Conservation (phyloP, 2,797 vertebrate genomes). For the Phrynocephalus forsythii region DNA sequence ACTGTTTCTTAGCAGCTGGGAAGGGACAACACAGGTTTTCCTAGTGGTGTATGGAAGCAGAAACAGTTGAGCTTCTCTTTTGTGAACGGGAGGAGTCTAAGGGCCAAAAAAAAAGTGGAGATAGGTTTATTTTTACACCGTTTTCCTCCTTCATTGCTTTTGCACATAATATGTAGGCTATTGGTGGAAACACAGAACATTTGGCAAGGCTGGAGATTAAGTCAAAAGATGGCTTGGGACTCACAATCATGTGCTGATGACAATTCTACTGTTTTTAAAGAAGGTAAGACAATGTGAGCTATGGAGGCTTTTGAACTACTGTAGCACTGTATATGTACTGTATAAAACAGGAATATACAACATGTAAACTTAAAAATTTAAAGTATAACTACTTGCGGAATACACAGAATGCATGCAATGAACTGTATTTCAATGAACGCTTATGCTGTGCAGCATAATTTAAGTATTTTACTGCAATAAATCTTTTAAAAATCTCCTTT, state of each 20-base stretch:
- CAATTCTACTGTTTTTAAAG: conserved; percentile 54
- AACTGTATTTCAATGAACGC: neutral
- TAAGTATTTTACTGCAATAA: neutral
- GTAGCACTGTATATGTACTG: neutral
- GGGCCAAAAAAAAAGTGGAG: neutral
- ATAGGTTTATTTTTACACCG: conserved; percentile 20
- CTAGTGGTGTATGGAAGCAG: conserved; percentile 34
- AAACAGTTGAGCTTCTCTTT: conserved; percentile 33
- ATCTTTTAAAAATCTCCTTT: neutral
- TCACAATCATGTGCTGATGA: conserved; percentile 43
- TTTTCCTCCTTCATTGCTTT: conserved; percentile 31
- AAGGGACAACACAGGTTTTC: neutral
- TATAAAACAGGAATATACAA: neutral
- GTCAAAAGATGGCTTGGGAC: conserved; percentile 42
- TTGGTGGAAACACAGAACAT: neutral
- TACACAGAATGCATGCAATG: neutral
- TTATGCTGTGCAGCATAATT: neutral
- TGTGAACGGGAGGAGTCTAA: conserved; percentile 61
- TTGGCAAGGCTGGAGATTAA: conserved; percentile 42
- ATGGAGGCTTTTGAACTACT: neutral
- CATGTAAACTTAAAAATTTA: neutral
- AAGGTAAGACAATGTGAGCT: conserved; percentile 66
- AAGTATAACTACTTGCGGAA: neutral
- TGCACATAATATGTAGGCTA: conserved; percentile 26
- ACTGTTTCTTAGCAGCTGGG: neutral